Base-by-base conservation (phyloP, 2,888 invertebrate species). In the Eledona agricola region DNA sequence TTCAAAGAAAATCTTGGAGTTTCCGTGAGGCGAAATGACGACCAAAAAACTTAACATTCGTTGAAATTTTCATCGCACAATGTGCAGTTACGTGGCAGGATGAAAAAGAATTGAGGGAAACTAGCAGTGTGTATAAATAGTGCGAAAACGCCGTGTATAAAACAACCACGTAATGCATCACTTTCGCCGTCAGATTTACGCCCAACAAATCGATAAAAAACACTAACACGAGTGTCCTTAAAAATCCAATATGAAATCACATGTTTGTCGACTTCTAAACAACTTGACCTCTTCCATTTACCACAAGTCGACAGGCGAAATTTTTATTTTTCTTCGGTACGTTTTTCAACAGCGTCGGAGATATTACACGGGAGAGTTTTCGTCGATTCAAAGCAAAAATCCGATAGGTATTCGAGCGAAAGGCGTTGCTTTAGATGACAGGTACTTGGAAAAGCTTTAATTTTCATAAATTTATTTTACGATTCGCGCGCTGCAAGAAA, bases 391-490 rank as follows among this genome's bases (percentile, higher is more conserved):
- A 25, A 7, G 25, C 11, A 11, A 5, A 2, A 25, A 25, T 11
- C 7, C 11, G 11, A 25, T 5, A 12, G 34, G 16, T 12, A 3
- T 31, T 11, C 11, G 28, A 28, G n/a, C 28, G n/a, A n/a, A n/a
- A n/a, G n/a, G n/a, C n/a, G n/a, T n/a, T n/a, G n/a, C n/a, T n/a
- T n/a, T n/a, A n/a, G n/a, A n/a, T n/a, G n/a, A n/a, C n/a, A n/a
- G n/a, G n/a, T n/a, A n/a, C n/a, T n/a, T n/a, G n/a, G n/a, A n/a
- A 6, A 7, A 40, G 42, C 15, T 16, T 29, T 31, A 38, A 42
- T 42, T 19, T 19, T 28, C 19, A 22, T 42, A 42, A 42, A 29
- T 42, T 16, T 16, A 10, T 10, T 42, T 42, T 42, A 31, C 16
- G 15, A 25, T 37, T 26, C 26, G 22, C 31, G 17, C 16, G 22